Percentiles rank a stretch among this genome's conserved stretches.
Evolutionary conservation across 2,888 invertebrate genomes (phyloP).

Genomic region (Chromoteleia sp.): DNA sequence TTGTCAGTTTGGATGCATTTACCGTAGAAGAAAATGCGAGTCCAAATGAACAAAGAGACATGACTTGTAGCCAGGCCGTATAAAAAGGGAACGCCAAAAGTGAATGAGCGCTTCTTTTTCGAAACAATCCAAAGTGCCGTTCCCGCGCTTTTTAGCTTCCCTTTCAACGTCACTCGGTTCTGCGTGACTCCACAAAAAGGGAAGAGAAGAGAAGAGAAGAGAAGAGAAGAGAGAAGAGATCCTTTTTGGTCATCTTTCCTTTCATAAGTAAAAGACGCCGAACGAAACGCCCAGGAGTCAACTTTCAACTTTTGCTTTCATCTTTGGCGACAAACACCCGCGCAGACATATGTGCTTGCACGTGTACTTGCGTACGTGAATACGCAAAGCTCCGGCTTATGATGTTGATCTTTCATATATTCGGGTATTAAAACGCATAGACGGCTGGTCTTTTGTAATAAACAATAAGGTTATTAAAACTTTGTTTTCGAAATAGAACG

Average conservation of each 20-base stretch:
- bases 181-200: conserved; percentile 56
- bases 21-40: neutral
- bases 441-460: neutral
- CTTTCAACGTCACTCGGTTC: conserved; percentile 42
- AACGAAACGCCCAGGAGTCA: conserved; percentile 60
- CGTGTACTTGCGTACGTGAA: conserved; percentile 36
- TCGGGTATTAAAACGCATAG: neutral
- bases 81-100: conserved; percentile 54
- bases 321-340: conserved; percentile 52
- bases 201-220: neutral
- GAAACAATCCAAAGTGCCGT: conserved; percentile 56
- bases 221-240: conserved; percentile 4
- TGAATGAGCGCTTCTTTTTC: conserved; percentile 63
- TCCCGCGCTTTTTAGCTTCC: conserved; percentile 53
- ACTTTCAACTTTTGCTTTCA: conserved; percentile 67
- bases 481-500: neutral
- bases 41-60: conserved; percentile 50
- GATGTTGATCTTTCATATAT: conserved; percentile 32
- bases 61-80: conserved; percentile 40
- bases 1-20: conserved; percentile 39
- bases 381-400: conserved; percentile 27
- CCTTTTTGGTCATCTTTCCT: conserved; percentile 63
- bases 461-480: conserved; percentile 17
- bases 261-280: conserved; percentile 62
- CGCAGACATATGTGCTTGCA: conserved; percentile 29